Conservation (phyloP, 1,140 invertebrate genomes). For the Parapsyche elsis region DNA sequence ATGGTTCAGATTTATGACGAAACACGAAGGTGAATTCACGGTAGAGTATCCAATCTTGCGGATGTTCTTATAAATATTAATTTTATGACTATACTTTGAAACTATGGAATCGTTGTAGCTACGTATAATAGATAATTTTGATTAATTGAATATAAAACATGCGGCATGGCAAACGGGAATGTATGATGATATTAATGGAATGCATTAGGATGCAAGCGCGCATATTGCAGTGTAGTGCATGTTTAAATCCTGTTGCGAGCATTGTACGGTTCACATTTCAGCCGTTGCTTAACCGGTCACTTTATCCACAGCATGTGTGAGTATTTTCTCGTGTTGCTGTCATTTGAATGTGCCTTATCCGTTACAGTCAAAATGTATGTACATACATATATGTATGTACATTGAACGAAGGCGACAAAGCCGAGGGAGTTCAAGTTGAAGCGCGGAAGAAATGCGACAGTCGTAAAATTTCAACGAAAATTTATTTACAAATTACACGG, state of each 20-base stretch:
- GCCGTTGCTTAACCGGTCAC: slow-evolving; percentile 19
- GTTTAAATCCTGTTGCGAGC: neutral
- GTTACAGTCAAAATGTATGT: neutral
- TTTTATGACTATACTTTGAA: too few relatives aligned
- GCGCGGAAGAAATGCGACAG: neutral
- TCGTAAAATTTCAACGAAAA: neutral
- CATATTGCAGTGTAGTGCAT: neutral
- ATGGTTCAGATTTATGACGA: slow-evolving; percentile 22
- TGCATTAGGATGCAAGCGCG: slow-evolving; percentile 1
- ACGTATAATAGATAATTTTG: too few relatives aligned
- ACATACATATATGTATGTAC: neutral
- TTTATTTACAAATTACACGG: neutral
- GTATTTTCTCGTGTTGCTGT: slow-evolving; percentile 33
- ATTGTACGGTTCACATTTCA: neutral
- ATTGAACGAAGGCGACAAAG: neutral
- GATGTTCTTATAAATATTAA: too few relatives aligned
- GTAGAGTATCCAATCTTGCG: neutral
- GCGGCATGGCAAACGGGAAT: neutral
- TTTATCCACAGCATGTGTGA: neutral
- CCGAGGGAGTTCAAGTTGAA: neutral
- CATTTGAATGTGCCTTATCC: slow-evolving; percentile 11
- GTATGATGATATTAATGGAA: neutral
- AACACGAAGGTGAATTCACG: neutral
- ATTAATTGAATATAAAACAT: neutral
- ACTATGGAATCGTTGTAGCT: too few relatives aligned